Conservation (phyloP, 2,888 invertebrate species). For the Diaphora mendica region DNA sequence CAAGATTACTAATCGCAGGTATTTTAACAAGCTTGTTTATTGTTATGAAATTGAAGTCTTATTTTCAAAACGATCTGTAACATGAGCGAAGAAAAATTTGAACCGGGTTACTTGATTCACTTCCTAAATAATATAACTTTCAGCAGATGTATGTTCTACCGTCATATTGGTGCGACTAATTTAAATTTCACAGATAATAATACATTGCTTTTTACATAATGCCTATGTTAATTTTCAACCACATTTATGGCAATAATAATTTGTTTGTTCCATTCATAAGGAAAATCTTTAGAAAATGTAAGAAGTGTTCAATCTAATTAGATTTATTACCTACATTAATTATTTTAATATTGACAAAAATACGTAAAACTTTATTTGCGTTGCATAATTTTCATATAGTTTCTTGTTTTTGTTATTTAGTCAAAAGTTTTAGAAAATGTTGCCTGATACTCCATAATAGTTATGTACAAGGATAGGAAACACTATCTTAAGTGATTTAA, state of each 20-base stretch:
- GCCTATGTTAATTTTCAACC: slow-evolving; percentile 21
- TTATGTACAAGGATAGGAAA: not conserved
- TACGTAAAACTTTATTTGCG: not conserved
- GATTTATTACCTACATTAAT: not conserved
- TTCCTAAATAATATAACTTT: not conserved
- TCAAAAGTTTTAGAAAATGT: not conserved
- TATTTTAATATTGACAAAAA: not conserved
- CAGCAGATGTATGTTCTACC: not conserved
- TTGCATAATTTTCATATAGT: not conserved
- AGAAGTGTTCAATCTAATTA: not conserved
- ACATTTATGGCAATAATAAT: slow-evolving; percentile 20
- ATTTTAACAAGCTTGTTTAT: not conserved
- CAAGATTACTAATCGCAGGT: not conserved
- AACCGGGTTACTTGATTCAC: not conserved
- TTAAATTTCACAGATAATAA: slow-evolving; percentile 40
- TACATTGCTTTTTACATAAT: slow-evolving; percentile 25
- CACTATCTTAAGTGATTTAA: slow-evolving; percentile 6
- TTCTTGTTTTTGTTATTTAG: not conserved
- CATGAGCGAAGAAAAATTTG: no score
- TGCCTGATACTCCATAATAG: not conserved
- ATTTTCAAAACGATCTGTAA: no score
- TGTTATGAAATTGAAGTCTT: not conserved
- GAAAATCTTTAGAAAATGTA: slow-evolving; percentile 32
- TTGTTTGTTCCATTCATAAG: slow-evolving; percentile 47
- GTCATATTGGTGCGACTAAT: slow-evolving; percentile 27